Evolutionary conservation across 2,888 invertebrate genomes (phyloP).

Genomic region (Lycia hirtaria): DNA sequence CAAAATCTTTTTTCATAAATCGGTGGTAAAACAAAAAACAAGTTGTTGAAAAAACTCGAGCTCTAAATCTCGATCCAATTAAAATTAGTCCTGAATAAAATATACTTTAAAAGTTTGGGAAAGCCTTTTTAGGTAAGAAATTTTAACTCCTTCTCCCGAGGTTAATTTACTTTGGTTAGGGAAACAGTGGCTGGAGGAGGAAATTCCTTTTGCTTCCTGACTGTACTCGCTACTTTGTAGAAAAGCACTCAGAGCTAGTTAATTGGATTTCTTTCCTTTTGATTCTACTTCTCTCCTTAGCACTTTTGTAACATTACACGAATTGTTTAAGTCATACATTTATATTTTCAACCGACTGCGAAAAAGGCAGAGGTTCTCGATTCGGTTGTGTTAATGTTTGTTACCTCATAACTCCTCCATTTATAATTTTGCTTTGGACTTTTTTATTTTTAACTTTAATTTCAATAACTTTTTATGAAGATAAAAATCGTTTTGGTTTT

Average conservation of each 20-base stretch:
- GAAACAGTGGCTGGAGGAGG: conserved; percentile 3
- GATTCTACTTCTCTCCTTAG: too few species aligned
- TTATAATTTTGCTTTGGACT: too few species aligned
- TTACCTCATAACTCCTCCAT: too few species aligned
- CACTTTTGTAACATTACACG: too few species aligned
- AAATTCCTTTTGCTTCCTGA: conserved; percentile 16
- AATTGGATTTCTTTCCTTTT: conserved; percentile 16
- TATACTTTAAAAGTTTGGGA: conserved; percentile 6
- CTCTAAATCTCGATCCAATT: conserved; percentile 12
- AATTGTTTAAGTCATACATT: too few species aligned
- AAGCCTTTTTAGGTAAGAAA: conserved; percentile 14
- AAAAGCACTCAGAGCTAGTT: conserved; percentile 5
- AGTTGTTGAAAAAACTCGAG: background rate
- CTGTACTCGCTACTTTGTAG: conserved; percentile 2
- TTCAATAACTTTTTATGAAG: too few species aligned
- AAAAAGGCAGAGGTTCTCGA: too few species aligned
- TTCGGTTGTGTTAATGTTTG: too few species aligned
- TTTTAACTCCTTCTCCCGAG: conserved; percentile 24
- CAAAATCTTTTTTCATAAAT: background rate
- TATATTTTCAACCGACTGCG: too few species aligned
- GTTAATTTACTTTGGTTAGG: conserved; percentile 27
- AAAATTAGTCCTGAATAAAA: conserved; percentile 13
- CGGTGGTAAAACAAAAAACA: background rate
- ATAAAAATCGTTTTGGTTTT: too few species aligned
- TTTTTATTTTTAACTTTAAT: too few species aligned